Evolutionary conservation across 2,797 vertebrate genomes (phyloP), one percentile per base, ranked within the genome.

Genomic region (Semotilus atromaculatus): DNA sequence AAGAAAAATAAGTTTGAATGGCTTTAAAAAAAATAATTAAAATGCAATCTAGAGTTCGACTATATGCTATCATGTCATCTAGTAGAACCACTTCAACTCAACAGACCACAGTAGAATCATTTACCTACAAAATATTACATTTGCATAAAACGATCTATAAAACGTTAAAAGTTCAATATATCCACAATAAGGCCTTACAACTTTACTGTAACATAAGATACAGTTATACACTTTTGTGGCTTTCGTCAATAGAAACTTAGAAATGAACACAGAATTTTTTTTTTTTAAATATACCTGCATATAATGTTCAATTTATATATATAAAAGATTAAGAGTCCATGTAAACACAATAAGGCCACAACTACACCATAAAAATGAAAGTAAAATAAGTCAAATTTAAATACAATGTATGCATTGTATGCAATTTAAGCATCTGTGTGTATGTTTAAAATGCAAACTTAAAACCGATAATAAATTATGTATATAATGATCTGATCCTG

Each of bases 331-430:
- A 55, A 3, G 18, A 13, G 34, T 68, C n/a, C 34, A 70, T 55
- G 79, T 70, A 81, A 55, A 26, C 45, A 36, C 62, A 51, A 43
- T 34, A 80, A 81, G 16, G 16, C 66, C 23, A 70, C 19, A 29
- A 18, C 31, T 7, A 6, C 18, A 13, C 8, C 9, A 16, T 34
- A 34, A 23, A 64, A n/a, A 79, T 29, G 0, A 66, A 23, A 21
- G 23, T 26, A 40, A 68, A 40, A n/a, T n/a, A 40, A 40, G 9
- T 23, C 3, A 13, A 0, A 71, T 26, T 43, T 29, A 16, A 43
- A 43, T 68, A 13, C 38, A 40, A 40, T 14, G 13, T 1, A 40
- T n/a, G 66, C 23, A 23, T n/a, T n/a, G n/a, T n/a, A n/a, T n/a
- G n/a, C n/a, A n/a, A n/a, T n/a, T n/a, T n/a, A n/a, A n/a, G n/a